phyloP scores from a whole-genome alignment of 2,113 vertebrate genomes.

The Naja naja region DNA sequence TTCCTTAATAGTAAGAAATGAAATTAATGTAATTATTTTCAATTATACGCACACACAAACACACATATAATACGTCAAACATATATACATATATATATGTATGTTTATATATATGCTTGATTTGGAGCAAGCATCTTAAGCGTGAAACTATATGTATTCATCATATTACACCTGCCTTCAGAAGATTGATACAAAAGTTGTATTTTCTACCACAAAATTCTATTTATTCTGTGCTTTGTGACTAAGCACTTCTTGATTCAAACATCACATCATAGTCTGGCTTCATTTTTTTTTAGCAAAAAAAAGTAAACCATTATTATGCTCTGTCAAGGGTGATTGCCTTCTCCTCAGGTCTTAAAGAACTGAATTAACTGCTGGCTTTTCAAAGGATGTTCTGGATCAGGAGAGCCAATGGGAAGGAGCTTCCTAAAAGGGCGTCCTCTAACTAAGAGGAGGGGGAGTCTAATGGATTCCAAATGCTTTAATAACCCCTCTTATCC shows the following conservation, averaged over 20 bases:
- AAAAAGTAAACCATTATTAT: not conserved
- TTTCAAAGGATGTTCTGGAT: not conserved
- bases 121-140: not conserved
- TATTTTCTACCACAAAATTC: not conserved
- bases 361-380: not conserved
- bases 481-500: not conserved
- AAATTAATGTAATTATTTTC: not conserved
- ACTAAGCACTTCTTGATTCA: not conserved
- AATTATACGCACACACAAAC: too few species aligned
- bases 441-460: not conserved
- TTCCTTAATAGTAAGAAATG: not conserved
- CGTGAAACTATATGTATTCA: not conserved
- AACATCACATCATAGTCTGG: not conserved
- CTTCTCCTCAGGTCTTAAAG: not conserved
- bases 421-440: not conserved
- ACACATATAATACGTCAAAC: too few species aligned
- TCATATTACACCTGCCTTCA: not conserved
- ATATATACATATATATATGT: too few species aligned
- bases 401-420: not conserved
- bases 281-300: not conserved
- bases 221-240: not conserved
- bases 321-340: not conserved
- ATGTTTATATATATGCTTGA: too few species aligned
- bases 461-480: not conserved
- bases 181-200: not conserved